Conservation (phyloP, 2,888 invertebrate species). For the Theretra japonica region DNA sequence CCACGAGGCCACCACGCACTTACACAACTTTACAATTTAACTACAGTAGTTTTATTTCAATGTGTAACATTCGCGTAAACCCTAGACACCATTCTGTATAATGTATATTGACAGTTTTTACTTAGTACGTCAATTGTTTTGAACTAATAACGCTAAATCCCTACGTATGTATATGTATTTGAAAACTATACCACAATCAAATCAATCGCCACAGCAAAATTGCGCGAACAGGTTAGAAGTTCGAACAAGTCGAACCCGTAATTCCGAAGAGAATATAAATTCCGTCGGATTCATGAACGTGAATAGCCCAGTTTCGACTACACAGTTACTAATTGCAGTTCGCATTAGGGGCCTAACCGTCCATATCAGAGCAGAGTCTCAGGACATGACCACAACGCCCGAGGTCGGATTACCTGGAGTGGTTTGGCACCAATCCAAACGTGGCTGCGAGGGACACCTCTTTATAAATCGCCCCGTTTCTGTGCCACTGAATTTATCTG, state of each 20-base stretch:
- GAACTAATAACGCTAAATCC: no score
- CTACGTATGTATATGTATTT: neutral
- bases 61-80: no score
- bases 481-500: constrained; percentile 46
- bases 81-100: no score
- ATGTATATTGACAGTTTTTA: no score
- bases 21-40: no score
- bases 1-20: no score
- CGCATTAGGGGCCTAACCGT: constrained; percentile 24
- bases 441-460: constrained; percentile 43
- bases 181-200: neutral
- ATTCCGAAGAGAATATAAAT: constrained; percentile 1
- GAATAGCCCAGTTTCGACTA: constrained; percentile 15
- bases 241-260: neutral
- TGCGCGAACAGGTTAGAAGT: neutral
- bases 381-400: constrained; percentile 30
- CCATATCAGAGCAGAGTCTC: constrained; percentile 14
- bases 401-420: constrained; percentile 20
- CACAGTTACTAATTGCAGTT: constrained; percentile 15
- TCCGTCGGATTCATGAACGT: neutral
- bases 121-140: no score
- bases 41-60: no score
- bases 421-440: constrained; percentile 62
- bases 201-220: neutral
- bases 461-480: constrained; percentile 41